phyloP scores from a whole-genome alignment of 2,888 invertebrate species.

The Trypoxylon attenuatum region DNA sequence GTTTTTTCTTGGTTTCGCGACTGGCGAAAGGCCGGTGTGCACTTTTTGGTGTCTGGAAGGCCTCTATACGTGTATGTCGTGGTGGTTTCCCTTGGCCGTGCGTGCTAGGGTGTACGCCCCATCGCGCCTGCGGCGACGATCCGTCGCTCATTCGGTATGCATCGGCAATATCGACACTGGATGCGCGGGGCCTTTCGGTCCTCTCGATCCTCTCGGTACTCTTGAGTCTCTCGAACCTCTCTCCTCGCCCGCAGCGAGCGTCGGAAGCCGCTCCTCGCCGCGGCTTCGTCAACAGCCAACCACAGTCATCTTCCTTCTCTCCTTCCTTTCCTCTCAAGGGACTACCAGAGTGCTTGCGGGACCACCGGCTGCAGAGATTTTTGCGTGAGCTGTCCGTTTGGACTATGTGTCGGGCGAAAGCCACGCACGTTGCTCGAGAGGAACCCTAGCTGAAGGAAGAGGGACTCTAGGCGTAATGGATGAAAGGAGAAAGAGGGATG shows the following conservation, averaged over 20 bases:
- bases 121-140: constrained; percentile 48
- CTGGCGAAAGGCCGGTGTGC: constrained; percentile 43
- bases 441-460: not conserved
- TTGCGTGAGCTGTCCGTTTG: constrained; percentile 3
- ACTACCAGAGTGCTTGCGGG: constrained; percentile 15
- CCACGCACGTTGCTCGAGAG: too few species aligned
- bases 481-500: constrained; percentile 28
- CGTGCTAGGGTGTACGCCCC: too few species aligned
- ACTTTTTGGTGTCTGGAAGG: constrained; percentile 56
- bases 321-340: constrained; percentile 11
- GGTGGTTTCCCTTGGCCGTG: too few species aligned
- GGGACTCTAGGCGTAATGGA: not conserved
- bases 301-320: constrained; percentile 16
- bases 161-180: constrained; percentile 66
- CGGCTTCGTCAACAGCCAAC: constrained; percentile 28
- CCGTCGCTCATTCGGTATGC: constrained; percentile 66
- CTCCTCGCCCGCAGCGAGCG: constrained; percentile 41
- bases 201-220: constrained; percentile 35
- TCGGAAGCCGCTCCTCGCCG: constrained; percentile 49
- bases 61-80: too few species aligned
- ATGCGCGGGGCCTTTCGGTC: constrained; percentile 46
- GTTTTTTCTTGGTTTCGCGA: too few species aligned
- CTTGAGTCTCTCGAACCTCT: constrained; percentile 46
- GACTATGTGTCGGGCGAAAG: not conserved
- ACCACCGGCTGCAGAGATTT: constrained; percentile 45